Evolutionary conservation across 2,113 vertebrate species (phyloP).

Genomic region (Neodontobutis hainanensis): DNA sequence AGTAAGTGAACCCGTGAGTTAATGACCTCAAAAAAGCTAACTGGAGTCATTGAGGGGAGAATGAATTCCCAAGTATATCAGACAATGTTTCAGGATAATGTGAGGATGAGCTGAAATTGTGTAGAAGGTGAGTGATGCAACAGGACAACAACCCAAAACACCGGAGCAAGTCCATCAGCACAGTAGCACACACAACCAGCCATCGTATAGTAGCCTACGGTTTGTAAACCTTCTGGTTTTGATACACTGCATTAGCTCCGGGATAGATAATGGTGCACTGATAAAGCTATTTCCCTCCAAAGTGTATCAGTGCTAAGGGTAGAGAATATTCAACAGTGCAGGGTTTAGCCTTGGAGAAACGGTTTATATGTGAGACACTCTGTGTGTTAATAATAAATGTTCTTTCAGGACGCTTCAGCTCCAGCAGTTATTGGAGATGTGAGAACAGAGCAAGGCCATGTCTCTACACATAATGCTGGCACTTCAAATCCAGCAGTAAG

Average conservation of each 20-base stretch:
- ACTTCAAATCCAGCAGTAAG: background rate
- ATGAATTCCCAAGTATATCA: no score
- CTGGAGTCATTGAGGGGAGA: no score
- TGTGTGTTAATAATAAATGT: slow-evolving; percentile 42
- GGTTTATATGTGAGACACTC: background rate
- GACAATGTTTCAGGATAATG: no score
- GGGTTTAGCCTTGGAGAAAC: slow-evolving; percentile 10
- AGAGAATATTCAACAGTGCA: slow-evolving; percentile 2
- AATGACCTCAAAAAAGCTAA: no score
- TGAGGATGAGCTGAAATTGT: no score
- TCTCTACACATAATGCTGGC: background rate
- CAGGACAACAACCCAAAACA: no score
- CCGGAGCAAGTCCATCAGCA: no score
- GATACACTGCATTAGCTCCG: slow-evolving; percentile 23
- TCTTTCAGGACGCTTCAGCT: slow-evolving; percentile 23
- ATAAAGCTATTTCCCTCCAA: slow-evolving; percentile 29
- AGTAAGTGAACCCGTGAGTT: no score
- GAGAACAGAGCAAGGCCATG: background rate
- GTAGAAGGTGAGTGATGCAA: no score
- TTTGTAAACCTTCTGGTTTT: background rate
- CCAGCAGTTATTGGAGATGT: background rate
- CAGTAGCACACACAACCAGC: no score
- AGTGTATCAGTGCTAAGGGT: slow-evolving; percentile 2
- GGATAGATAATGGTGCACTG: slow-evolving; percentile 25
- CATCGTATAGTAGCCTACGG: no score